These are phyloP conservation scores for Phrynocephalus forsythii DNA, from an alignment of 2,797 vertebrate species.

Conservation along the genomic window DNA sequence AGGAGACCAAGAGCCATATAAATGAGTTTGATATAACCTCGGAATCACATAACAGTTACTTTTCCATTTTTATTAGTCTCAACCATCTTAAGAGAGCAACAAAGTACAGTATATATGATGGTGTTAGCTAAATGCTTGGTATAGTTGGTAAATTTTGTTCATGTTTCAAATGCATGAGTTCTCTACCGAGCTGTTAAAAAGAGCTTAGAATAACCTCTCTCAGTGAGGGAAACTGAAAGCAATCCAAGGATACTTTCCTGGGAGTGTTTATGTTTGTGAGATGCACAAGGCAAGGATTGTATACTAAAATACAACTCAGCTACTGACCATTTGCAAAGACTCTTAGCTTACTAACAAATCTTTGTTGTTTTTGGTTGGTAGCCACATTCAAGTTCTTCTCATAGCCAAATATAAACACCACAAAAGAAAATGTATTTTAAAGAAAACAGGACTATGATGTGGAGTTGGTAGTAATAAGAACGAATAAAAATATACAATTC, in stretches of 20 bases:
- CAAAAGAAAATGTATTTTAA: background rate
- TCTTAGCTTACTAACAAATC: background rate
- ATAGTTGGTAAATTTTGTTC: background rate
- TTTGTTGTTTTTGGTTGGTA: background rate
- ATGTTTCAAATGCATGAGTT: background rate
- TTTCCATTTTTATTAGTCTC: background rate
- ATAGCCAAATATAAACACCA: background rate
- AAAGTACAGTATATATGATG: no score
- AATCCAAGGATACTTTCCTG: no score
- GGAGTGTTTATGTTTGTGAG: no score
- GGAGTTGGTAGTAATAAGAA: background rate
- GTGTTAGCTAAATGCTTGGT: background rate
- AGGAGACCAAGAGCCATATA: background rate
- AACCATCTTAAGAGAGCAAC: conserved; percentile 22
- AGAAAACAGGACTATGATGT: background rate
- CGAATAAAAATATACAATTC: background rate
- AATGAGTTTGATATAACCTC: background rate
- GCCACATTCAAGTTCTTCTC: background rate
- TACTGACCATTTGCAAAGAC: no score
- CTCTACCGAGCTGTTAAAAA: background rate
- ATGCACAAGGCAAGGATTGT: no score
- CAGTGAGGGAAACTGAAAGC: no score
- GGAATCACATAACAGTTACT: background rate
- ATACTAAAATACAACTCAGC: no score
- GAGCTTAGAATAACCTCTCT: no score